Evolutionary conservation across 2,888 invertebrate genomes (phyloP).

Genomic region (Geophilus truncorum): DNA sequence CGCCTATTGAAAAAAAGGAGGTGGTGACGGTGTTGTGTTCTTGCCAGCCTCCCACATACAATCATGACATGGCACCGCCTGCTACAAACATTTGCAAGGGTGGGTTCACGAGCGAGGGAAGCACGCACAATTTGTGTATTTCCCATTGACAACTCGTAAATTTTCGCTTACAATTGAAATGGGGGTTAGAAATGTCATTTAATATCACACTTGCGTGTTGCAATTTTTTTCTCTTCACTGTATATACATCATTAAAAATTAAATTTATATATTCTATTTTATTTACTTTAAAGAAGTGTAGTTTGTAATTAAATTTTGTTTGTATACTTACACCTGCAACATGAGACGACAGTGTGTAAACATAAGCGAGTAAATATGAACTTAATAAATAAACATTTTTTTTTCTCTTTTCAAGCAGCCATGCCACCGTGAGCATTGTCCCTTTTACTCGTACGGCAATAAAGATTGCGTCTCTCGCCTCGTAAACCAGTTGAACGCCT

Average conservation of each 20-base stretch:
- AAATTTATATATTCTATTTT: not conserved
- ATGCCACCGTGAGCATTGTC: not conserved
- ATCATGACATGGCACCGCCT: slow-evolving; percentile 18
- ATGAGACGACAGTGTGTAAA: not conserved
- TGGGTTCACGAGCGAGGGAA: not conserved
- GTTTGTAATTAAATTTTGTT: not conserved
- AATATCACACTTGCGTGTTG: not conserved
- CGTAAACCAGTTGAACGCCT: not conserved
- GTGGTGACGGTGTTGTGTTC: not conserved
- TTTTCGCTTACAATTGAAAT: not conserved
- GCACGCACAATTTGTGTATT: not conserved
- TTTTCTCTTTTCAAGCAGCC: not conserved
- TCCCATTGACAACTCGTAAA: not conserved
- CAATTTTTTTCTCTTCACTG: not conserved
- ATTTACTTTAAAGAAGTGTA: not conserved
- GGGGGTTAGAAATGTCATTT: not conserved
- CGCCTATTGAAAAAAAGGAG: no score
- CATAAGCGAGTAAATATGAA: not conserved
- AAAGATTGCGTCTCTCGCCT: not conserved
- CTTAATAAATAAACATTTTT: not conserved
- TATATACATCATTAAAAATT: not conserved
- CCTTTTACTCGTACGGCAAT: not conserved
- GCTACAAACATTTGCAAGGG: not conserved
- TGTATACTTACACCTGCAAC: not conserved
- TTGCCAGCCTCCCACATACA: not conserved